Evolutionary conservation across 2,797 vertebrate species (phyloP), one percentile per base, ranked within the genome.

Genomic region (Chlorospingus flavigularis): DNA sequence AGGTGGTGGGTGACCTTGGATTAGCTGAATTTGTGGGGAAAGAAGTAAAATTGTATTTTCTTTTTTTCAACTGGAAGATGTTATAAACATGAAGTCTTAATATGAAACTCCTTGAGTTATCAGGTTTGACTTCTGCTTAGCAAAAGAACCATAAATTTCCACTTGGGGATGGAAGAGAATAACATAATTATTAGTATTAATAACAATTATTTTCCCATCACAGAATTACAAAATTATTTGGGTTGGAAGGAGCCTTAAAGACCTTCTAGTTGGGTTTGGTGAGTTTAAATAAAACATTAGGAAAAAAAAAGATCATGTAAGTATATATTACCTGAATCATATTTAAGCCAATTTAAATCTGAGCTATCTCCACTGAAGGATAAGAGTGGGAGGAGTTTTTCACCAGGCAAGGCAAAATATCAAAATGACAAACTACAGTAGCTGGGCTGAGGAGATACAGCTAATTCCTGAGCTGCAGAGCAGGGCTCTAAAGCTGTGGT

Each of bases 401-500:
- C 57, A 74, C 11, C 7, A 14, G 7, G 8, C 40, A 66, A 93
- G 67, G 71, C 61, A 74, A 42, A 92, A 70, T 90, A 79, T 67
- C 60, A 74, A 19, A 82, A 76, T 82, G 83, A 68, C 21, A 83
- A 89, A 76, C 87, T 42, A 26, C 0, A 5, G 60, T 90, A 83
- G 17, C 7, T 31, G 21, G 48, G 48, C 78, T 2, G 35, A 91
- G 88, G 55, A 85, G 67, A 74, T 85, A 25, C 0, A 16, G 77
- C 57, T 72, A 68, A 87, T 91, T 93, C 86, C 86, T 90, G 84
- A 91, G 67, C 63, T 70, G 62, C 77, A 74, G 77, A 84, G 48
- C 61, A 47, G 43, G 40, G 63, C 48, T 94, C 84, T 86, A 58
- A 86, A 88, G n/a, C 35, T 86, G 20, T 83, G 54, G n/a, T 89